Conservation (phyloP, 2,888 invertebrate species). For the Uloborus plumipes region DNA sequence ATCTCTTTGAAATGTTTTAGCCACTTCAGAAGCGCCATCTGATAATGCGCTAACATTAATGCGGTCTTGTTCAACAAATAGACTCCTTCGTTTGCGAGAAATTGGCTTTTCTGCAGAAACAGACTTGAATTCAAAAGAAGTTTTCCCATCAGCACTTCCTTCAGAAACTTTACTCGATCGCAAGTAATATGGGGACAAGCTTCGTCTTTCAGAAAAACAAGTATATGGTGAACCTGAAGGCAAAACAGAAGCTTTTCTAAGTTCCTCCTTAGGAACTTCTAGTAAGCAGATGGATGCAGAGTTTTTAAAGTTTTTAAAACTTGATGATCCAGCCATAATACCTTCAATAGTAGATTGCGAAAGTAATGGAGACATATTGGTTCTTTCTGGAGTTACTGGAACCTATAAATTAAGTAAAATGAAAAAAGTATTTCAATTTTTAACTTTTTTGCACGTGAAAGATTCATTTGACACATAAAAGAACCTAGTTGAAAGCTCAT, state of each 20-base stretch:
- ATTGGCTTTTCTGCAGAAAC: too few species aligned
- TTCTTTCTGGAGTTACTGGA: neutral
- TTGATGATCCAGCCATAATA: neutral
- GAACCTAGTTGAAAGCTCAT: too few species aligned
- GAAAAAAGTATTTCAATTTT: too few species aligned
- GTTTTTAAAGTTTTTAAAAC: slow-evolving; percentile 51
- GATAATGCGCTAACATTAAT: too few species aligned
- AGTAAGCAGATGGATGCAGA: slow-evolving; percentile 34
- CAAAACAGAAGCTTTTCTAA: neutral
- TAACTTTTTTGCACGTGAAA: too few species aligned
- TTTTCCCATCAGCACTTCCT: neutral
- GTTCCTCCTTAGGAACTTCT: neutral
- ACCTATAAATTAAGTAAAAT: too few species aligned
- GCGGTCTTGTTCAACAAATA: too few species aligned
- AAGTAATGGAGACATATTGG: neutral
- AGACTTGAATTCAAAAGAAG: too few species aligned
- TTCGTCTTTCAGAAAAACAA: neutral
- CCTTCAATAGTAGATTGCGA: slow-evolving; percentile 1
- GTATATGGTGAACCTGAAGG: slow-evolving; percentile 12
- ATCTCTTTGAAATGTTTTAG: too few species aligned
- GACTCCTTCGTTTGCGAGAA: too few species aligned
- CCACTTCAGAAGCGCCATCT: too few species aligned
- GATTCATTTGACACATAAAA: too few species aligned
- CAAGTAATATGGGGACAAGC: slow-evolving; percentile 18
- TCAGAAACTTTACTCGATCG: slow-evolving; percentile 4